These are phyloP conservation scores for Belonocnema kinseyi DNA, from an alignment of 1,140 invertebrate species.

Conservation along the genomic window DNA sequence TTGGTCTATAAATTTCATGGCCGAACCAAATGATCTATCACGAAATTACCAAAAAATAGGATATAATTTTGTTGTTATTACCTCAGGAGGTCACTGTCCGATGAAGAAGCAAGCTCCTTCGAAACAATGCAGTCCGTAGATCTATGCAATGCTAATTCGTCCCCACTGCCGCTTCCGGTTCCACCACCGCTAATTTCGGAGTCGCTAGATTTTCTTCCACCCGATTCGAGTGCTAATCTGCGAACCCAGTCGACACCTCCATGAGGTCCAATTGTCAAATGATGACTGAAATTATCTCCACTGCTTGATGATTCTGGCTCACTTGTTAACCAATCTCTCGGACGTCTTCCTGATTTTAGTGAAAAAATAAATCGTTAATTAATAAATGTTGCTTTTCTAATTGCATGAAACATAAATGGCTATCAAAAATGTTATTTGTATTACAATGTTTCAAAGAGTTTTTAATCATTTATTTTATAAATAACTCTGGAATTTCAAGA, in stretches of 20 bases:
- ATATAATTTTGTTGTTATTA: constrained; percentile 48
- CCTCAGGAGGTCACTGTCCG: constrained; percentile 78
- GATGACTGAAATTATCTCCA: constrained; percentile 73
- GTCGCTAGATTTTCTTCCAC: constrained; percentile 72
- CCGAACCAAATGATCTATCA: neutral
- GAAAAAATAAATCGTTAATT: neutral
- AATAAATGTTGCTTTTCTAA: neutral
- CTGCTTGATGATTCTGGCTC: constrained; percentile 67
- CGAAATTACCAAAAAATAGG: constrained; percentile 20
- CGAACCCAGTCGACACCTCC: constrained; percentile 81
- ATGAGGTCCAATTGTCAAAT: constrained; percentile 79
- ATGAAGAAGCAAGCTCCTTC: constrained; percentile 78
- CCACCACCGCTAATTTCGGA: constrained; percentile 71
- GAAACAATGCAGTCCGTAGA: constrained; percentile 82
- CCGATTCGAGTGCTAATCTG: constrained; percentile 72
- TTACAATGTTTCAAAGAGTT: too few species aligned
- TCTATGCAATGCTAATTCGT: constrained; percentile 77
- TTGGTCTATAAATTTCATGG: too few species aligned
- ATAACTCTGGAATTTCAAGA: too few species aligned
- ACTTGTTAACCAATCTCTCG: constrained; percentile 66
- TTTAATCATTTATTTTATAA: too few species aligned
- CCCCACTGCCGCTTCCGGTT: constrained; percentile 71
- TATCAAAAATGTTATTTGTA: too few species aligned
- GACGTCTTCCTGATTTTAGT: constrained; percentile 59
- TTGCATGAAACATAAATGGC: neutral